Base-by-base conservation (phyloP, 2,797 vertebrate genomes). In the Telmatherina bonti region DNA sequence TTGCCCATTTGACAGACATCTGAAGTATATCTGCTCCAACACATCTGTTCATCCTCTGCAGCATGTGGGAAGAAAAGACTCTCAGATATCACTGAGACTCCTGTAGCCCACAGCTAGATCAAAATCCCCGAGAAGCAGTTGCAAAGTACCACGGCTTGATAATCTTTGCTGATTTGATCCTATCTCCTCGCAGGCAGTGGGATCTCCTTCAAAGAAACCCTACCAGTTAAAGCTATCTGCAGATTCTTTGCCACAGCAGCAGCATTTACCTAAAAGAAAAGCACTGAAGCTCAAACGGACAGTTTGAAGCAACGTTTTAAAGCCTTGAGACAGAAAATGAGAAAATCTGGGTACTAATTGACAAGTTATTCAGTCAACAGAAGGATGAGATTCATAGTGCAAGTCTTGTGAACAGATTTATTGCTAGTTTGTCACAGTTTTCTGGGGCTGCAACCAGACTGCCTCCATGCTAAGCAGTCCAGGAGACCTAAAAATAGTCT, bases 401-500 rank as follows among this genome's bases (percentile, higher is more conserved):
- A 33, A 56, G 60, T 62, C 41, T 69, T 10, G 41, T 60, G 41
- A 54, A 81, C 51, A 71, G 52, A 83, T 76, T 78, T 82, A 79
- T 84, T 89, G 81, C 83, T 72, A 62, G 60, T 77, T 75, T 70
- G 66, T 74, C 64, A 79, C 74, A 81, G 56, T 81, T 45, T 67
- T 74, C 72, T 68, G 68, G 31, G 69, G 75, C 79, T 82, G 86
- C 69, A 79, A 86, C 70, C 63, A 81, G 64, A 87, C 81, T 78
- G 82, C 84, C 61, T 90, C 68, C 78, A 82, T 85, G 74, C 77
- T 76, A 78, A 88, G 89, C 74, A 87, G 86, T 91, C 82, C 75
- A 60, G 53, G 61, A 71, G 70, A 67, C 54, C 90, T 93, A 94
- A 94, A 94, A 93, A 93, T 92, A 94, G 85, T 74, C 43, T 67